These are phyloP conservation scores for Sorex araneus DNA, from an alignment of 2,113 vertebrate genomes.

Conservation along the genomic window DNA sequence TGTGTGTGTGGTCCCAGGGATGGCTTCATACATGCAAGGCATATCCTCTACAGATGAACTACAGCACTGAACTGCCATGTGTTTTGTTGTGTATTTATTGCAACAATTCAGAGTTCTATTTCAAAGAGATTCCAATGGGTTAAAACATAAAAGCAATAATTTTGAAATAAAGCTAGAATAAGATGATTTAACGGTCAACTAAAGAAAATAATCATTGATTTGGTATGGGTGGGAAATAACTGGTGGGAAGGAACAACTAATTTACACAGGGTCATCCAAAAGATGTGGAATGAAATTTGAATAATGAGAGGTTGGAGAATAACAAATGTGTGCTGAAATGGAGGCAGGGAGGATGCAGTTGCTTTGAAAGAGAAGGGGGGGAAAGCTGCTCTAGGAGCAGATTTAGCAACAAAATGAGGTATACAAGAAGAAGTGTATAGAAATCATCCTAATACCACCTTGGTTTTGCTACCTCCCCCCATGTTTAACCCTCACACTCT, in stretches of 20 bases:
- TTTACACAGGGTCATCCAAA: neutral
- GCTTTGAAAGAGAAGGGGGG: neutral
- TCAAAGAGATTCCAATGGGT: neutral
- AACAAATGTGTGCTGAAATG: neutral
- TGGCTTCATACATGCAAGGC: too few species aligned
- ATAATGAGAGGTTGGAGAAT: neutral
- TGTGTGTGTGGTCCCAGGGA: too few species aligned
- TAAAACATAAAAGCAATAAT: neutral
- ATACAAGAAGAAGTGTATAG: neutral
- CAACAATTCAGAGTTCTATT: neutral
- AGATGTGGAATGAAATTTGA: neutral
- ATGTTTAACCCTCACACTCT: neutral
- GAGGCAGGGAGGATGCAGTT: neutral
- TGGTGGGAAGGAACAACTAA: neutral
- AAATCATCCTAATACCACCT: neutral
- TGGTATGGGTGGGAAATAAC: neutral
- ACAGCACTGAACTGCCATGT: neutral
- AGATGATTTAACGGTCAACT: neutral
- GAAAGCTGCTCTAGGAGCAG: neutral
- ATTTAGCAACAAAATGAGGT: neutral
- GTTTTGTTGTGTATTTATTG: neutral
- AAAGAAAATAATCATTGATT: neutral
- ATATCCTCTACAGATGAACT: too few species aligned
- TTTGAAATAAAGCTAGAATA: slow-evolving; percentile 17
- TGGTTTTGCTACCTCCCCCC: neutral